Evolutionary conservation across 2,888 invertebrate genomes (phyloP).

Genomic region (Brachyopa scutellaris): DNA sequence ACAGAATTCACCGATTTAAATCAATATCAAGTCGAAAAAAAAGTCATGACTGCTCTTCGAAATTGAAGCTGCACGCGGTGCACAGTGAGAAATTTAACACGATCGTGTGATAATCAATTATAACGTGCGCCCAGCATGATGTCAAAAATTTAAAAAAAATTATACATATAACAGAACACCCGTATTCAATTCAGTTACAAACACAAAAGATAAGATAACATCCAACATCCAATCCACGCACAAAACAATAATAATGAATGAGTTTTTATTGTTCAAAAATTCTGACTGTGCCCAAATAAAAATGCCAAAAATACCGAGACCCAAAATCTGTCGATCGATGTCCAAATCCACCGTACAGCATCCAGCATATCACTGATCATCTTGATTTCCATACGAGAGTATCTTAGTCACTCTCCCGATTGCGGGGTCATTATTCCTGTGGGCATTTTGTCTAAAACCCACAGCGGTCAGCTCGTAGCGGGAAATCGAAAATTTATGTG

Average conservation of each 20-base stretch:
- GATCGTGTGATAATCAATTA: conserved; percentile 33
- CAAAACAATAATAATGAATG: not conserved
- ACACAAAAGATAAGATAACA: not conserved
- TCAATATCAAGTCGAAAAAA: not conserved
- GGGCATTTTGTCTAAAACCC: not conserved
- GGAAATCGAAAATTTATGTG: conserved; percentile 27
- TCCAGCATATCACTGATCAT: conserved; percentile 24
- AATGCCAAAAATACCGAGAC: conserved; percentile 5
- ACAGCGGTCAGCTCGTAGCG: not conserved
- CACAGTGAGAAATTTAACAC: conserved; percentile 44
- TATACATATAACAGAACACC: not conserved
- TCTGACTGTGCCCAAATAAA: not conserved
- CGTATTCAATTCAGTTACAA: not conserved
- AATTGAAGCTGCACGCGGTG: conserved; percentile 7
- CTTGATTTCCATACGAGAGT: conserved; percentile 27
- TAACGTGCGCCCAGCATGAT: conserved; percentile 29
- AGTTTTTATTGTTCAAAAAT: not conserved
- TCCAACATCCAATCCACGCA: not conserved
- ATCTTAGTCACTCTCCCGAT: not conserved
- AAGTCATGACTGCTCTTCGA: too few species aligned
- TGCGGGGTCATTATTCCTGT: not conserved
- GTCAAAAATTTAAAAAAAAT: not conserved
- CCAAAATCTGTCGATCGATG: conserved; percentile 3
- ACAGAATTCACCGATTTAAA: not conserved
- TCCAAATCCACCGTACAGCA: not conserved